Evolutionary conservation across 2,797 vertebrate species (phyloP), one percentile per base, ranked within the genome.

Genomic region (Ambastaia sidthimunki): DNA sequence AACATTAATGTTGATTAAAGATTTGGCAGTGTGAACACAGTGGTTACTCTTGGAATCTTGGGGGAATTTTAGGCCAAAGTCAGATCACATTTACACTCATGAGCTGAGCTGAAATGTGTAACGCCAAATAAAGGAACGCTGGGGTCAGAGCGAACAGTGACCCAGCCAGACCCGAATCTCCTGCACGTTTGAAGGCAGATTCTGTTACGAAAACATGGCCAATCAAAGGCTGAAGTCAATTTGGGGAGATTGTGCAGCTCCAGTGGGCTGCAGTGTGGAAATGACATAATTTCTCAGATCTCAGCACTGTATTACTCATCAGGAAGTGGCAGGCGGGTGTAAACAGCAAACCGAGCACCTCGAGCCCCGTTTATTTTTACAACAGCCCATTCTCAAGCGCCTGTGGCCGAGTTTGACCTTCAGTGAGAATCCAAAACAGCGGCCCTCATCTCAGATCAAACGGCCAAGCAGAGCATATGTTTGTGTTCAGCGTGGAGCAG

Each of bases 181-280:
- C 41, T 10, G 6, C 21, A 87, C 82, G 89, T 93, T 92, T 93
- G 93, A 94, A 94, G 92, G 86, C 88, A 88, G 89, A 93, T 94
- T 91, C 86, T 80, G 88, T 94, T 94, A 91, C 93, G 90, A 93
- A 87, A 94, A 94, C 93, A 94, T 69, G 85, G 86, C 84, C 91
- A 93, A 93, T 93, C 92, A 92, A 91, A 92, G 92, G 90, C 91
- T 87, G 90, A 88, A 86, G 86, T 90, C 83, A 79, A 88, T 89
- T 85, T 88, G 80, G 84, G 71, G 74, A 75, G 80, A 88, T 86
- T 81, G 78, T 85, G 80, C 81, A 87, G 74, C 72, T 86, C 74
- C 55, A 59, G 37, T 67, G 69, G 31, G 55, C 34, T 19, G 31
- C 60, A 78, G 83, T 82, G 52, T 87, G 87, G 85, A 89, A 89